These are phyloP conservation scores for Anastatus disparis DNA, from an alignment of 1,140 invertebrate genomes.

Conservation along the genomic window DNA sequence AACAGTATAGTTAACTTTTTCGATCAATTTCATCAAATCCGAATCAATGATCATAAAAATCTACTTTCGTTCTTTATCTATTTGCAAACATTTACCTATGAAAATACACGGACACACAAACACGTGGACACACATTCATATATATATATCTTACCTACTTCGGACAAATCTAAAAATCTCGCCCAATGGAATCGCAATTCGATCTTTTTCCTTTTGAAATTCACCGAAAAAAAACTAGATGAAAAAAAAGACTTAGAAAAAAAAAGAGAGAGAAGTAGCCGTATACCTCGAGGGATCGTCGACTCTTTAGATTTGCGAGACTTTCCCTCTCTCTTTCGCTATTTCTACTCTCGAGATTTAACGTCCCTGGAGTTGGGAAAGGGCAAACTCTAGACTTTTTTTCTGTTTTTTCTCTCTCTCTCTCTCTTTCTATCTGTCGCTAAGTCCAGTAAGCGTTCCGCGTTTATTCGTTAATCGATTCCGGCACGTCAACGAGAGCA, in stretches of 20 bases:
- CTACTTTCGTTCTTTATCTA: neutral
- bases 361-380: constrained; percentile 25
- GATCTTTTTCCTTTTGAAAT: too few relatives aligned
- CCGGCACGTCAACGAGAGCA: constrained; percentile 33
- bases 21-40: neutral
- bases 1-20: too few relatives aligned
- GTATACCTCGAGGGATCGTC: constrained; percentile 30
- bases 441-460: constrained; percentile 31
- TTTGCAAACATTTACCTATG: constrained; percentile 4
- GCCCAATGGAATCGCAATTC: constrained; percentile 31
- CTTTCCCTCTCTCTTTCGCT: too few relatives aligned
- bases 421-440: too few relatives aligned
- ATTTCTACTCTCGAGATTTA: constrained; percentile 40
- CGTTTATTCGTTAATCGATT: constrained; percentile 42
- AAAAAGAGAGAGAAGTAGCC: neutral
- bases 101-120: neutral
- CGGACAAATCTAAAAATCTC: constrained; percentile 32
- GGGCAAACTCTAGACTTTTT: too few relatives aligned
- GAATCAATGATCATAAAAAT: neutral
- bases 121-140: neutral
- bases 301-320: constrained; percentile 42
- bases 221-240: neutral
- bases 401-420: too few relatives aligned
- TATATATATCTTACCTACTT: too few relatives aligned
- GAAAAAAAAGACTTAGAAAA: constrained; percentile 16